phyloP scores from a whole-genome alignment of 2,113 vertebrate species.

The Dinomys branickii region DNA sequence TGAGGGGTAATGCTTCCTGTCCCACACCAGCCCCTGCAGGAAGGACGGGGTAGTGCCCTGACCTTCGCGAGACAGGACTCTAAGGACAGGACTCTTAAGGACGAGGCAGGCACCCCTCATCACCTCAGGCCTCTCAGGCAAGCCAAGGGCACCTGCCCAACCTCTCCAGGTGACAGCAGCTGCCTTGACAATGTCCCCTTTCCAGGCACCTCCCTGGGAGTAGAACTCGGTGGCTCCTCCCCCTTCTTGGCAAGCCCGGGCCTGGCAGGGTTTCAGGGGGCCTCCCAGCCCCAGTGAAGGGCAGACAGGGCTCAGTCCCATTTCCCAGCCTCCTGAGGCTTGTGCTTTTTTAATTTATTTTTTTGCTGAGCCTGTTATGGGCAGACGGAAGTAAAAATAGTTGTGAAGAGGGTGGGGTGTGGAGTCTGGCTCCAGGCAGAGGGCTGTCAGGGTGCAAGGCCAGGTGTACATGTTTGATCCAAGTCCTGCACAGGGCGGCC shows the following conservation, averaged over 20 bases:
- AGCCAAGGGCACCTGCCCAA: not conserved
- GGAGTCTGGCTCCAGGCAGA: not conserved
- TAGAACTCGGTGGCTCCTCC: not conserved
- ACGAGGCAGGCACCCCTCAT: not conserved
- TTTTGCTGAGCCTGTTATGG: not conserved
- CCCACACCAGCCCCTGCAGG: not conserved
- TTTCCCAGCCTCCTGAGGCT: not conserved
- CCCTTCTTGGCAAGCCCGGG: not conserved
- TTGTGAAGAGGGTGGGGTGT: rapidly evolving
- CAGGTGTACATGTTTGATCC: rapidly evolving
- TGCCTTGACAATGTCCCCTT: not conserved
- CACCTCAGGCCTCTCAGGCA: not conserved
- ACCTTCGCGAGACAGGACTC: conserved; percentile 39
- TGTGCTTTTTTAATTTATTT: not conserved
- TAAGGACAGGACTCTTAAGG: not conserved
- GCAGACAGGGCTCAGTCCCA: not conserved
- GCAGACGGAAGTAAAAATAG: not conserved
- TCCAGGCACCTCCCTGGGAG: not conserved
- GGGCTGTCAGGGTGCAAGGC: not conserved
- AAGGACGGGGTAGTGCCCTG: not conserved
- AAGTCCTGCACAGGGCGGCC: not conserved
- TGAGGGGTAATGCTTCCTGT: not conserved
- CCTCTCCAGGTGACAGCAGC: no score
- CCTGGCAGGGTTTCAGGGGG: no score
- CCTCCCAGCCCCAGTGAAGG: no score